Percentiles rank a stretch among this genome's conserved stretches.
phyloP scores from a whole-genome alignment of 1,140 invertebrate genomes.

The Polyergus mexicanus region DNA sequence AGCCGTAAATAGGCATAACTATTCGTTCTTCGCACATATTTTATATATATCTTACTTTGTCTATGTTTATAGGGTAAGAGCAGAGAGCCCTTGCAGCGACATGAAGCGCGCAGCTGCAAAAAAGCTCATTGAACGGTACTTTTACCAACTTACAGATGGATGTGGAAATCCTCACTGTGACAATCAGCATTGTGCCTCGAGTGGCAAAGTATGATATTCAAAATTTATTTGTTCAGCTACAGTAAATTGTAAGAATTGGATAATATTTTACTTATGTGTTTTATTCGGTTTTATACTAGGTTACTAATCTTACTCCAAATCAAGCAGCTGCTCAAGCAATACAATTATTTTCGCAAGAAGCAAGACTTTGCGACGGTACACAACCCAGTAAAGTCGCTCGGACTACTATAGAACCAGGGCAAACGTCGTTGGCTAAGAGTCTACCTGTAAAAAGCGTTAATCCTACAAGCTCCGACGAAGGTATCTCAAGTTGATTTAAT shows the following conservation, averaged over 20 bases:
- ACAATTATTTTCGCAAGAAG: conserved; percentile 94
- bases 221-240: background rate
- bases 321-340: conserved; percentile 95
- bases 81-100: conserved; percentile 88
- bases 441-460: conserved; percentile 87
- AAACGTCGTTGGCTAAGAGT: conserved; percentile 87
- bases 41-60: background rate
- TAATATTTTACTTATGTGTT: background rate
- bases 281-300: conserved; percentile 83
- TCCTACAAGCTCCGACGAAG: conserved; percentile 85
- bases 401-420: conserved; percentile 86
- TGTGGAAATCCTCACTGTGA: conserved; percentile 95
- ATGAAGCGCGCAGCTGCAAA: conserved; percentile 96
- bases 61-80: conserved; percentile 82
- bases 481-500: conserved; percentile 69
- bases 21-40: background rate
- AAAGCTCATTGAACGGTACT: conserved; percentile 96
- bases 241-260: background rate
- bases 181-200: conserved; percentile 96
- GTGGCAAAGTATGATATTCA: conserved; percentile 89
- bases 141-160: conserved; percentile 96
- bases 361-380: conserved; percentile 91
- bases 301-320: conserved; percentile 92
- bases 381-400: conserved; percentile 91
- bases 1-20: background rate